These are phyloP conservation scores for Nephrotoma guestfalica DNA, from an alignment of 2,888 invertebrate genomes.

Conservation along the genomic window DNA sequence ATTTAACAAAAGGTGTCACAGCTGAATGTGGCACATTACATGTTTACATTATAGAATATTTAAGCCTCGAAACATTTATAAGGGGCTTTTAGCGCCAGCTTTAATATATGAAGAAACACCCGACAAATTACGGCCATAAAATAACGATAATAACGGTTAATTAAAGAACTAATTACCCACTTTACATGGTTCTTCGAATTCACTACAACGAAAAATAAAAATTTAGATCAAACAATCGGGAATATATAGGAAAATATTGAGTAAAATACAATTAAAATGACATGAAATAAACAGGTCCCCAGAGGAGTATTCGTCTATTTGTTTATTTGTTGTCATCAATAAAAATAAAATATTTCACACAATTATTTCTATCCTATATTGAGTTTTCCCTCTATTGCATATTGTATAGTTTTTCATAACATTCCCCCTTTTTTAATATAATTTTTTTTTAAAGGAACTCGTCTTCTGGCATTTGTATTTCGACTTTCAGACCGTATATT, in stretches of 20 bases:
- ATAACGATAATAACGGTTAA: not conserved
- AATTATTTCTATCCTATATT: not conserved
- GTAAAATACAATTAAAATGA: not conserved
- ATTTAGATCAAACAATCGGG: not conserved
- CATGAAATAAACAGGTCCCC: not conserved
- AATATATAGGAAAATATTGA: not conserved
- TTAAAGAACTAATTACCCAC: not conserved
- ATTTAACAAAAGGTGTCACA: too few species aligned
- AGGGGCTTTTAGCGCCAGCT: too few species aligned
- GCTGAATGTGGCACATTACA: too few species aligned
- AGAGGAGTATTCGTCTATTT: not conserved
- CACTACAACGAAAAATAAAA: not conserved
- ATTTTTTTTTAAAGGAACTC: not conserved
- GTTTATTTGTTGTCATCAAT: not conserved
- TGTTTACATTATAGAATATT: too few species aligned
- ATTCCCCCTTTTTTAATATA: not conserved
- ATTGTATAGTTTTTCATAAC: not conserved
- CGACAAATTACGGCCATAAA: too few species aligned
- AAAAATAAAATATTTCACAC: not conserved
- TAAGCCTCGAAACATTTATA: too few species aligned
- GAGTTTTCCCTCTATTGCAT: not conserved
- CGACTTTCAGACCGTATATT: not conserved
- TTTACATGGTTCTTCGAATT: not conserved
- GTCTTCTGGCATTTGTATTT: not conserved
- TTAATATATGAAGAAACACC: too few species aligned